phyloP scores from a whole-genome alignment of 2,797 vertebrate species.

The Spheniscus humboldti region DNA sequence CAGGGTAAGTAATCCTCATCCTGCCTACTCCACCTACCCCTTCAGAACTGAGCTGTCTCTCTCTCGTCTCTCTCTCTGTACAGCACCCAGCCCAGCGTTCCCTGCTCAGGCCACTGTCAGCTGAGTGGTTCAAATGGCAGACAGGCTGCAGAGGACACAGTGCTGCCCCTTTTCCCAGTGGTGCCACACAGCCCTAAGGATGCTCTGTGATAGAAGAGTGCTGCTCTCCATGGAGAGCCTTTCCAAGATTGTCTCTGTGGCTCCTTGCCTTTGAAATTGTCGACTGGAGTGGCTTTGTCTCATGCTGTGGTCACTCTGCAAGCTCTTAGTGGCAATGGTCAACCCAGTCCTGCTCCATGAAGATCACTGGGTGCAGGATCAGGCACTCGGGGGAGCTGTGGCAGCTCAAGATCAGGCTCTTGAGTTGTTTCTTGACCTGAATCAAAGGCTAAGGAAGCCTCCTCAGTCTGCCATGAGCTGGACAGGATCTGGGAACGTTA shows the following conservation, averaged over 20 bases:
- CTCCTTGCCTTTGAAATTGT: background rate
- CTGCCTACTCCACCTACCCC: background rate
- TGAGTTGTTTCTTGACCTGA: background rate
- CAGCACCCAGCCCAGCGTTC: background rate
- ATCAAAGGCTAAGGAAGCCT: background rate
- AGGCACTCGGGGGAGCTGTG: background rate
- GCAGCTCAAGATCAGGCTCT: background rate
- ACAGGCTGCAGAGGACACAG: background rate
- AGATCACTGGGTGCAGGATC: background rate
- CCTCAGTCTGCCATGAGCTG: background rate
- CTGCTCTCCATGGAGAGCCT: background rate
- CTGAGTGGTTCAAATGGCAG: background rate
- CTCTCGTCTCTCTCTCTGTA: background rate
- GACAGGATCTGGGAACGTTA: background rate
- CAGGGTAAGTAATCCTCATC: background rate
- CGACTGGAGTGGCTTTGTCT: background rate
- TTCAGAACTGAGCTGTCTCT: background rate
- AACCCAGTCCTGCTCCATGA: background rate
- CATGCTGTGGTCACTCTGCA: background rate
- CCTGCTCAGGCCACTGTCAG: background rate
- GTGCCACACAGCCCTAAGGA: background rate
- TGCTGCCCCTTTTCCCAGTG: background rate
- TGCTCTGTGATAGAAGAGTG: background rate
- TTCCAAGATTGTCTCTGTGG: background rate
- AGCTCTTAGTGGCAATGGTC: background rate